Conservation (phyloP, 2,888 invertebrate species). For the Hydraecia micacea region DNA sequence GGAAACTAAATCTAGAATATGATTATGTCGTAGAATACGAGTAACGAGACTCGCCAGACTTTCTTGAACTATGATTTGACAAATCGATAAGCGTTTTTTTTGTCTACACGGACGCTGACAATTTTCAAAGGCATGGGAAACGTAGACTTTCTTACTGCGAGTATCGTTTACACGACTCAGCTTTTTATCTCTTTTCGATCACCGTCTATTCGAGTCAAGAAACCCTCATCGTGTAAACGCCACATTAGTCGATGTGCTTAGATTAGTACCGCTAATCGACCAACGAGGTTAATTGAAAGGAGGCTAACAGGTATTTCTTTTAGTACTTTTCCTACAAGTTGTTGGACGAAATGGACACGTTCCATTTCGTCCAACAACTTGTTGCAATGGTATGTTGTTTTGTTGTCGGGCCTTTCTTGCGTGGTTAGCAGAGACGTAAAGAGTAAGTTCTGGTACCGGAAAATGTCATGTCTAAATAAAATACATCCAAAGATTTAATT, state of each 20-base stretch:
- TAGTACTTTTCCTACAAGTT: conserved; percentile 54
- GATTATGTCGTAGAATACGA: background rate
- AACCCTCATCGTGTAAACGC: conserved; percentile 35
- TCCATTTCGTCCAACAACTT: background rate
- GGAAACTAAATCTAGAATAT: background rate
- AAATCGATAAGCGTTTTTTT: background rate
- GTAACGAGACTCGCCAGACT: background rate
- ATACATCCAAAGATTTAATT: background rate
- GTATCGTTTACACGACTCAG: background rate
- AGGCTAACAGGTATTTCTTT: conserved; percentile 58
- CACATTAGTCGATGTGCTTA: conserved; percentile 27
- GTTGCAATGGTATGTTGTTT: conserved; percentile 21
- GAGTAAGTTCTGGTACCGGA: background rate
- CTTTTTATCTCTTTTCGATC: background rate
- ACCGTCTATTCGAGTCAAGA: background rate
- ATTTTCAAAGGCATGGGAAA: background rate
- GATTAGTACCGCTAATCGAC: conserved; percentile 61
- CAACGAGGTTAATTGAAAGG: conserved; percentile 49
- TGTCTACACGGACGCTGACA: background rate
- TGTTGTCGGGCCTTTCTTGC: background rate
- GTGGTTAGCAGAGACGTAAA: background rate
- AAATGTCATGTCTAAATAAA: too few species aligned
- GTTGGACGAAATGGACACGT: conserved; percentile 42
- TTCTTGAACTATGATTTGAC: background rate
- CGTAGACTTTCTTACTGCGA: background rate